Conservation (phyloP, 2,797 vertebrate species). For the Okamejei kenojei region DNA sequence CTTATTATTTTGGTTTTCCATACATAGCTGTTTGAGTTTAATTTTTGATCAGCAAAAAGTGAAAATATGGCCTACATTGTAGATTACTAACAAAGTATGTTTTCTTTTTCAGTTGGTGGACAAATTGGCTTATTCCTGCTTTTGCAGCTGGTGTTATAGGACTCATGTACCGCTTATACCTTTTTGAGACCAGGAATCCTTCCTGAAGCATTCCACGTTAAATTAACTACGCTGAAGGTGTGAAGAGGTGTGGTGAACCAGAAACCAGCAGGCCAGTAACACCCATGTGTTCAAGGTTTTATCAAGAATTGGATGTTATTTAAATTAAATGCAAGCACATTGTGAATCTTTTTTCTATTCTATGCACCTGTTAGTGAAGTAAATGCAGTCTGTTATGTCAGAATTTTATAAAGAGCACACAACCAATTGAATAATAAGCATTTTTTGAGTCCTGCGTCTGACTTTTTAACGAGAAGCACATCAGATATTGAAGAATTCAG, state of each 20-base stretch:
- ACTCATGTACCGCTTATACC: slow-evolving; percentile 79
- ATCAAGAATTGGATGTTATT: not conserved
- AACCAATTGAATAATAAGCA: not conserved
- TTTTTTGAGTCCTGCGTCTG: not conserved
- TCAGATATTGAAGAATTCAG: not conserved
- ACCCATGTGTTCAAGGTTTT: not conserved
- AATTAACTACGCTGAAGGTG: no score
- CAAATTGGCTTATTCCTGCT: slow-evolving; percentile 76
- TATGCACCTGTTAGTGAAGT: slow-evolving; percentile 20
- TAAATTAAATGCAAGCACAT: no score
- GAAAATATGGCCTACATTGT: not conserved
- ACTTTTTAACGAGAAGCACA: not conserved
- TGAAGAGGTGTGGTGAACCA: not conserved
- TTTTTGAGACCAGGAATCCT: slow-evolving; percentile 66
- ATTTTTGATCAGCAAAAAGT: not conserved
- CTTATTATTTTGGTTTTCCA: not conserved
- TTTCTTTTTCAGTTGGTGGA: slow-evolving; percentile 63
- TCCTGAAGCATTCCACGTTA: slow-evolving; percentile 51
- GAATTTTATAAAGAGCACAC: not conserved
- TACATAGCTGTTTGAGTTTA: not conserved
- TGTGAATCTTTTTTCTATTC: not conserved
- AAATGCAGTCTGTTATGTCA: not conserved
- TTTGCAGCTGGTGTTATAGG: slow-evolving; percentile 66
- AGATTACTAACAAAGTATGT: not conserved
- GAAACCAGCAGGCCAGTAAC: not conserved